Evolutionary conservation across 2,113 vertebrate genomes (phyloP).

Genomic region (Engystomops pustulosus): DNA sequence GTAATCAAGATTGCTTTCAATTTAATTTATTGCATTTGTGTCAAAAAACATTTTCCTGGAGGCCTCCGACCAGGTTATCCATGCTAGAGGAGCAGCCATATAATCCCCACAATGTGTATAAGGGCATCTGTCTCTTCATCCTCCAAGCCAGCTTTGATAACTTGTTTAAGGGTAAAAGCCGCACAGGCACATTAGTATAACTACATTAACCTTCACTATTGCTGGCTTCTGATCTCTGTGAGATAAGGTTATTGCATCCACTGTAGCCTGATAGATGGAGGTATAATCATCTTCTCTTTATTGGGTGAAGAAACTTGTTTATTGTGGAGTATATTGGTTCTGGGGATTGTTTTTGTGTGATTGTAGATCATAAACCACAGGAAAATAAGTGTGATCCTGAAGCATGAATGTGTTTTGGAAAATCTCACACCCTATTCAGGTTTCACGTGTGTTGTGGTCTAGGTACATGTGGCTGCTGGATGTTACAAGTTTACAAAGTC

Average conservation of each 20-base stretch:
- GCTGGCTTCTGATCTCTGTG: neutral
- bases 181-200: slow-evolving; percentile 14
- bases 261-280: neutral
- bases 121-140: slow-evolving; percentile 32
- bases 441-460: neutral
- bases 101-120: neutral
- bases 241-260: neutral
- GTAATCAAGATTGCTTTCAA: slow-evolving; percentile 2
- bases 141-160: slow-evolving; percentile 19
- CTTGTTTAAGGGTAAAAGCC: slow-evolving; percentile 28
- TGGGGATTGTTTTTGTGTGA: neutral
- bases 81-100: neutral
- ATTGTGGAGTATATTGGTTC: neutral
- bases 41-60: neutral
- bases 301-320: neutral
- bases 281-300: neutral
- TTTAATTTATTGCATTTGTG: slow-evolving; percentile 21
- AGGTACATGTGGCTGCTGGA: neutral
- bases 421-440: neutral
- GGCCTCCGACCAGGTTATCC: neutral
- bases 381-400: neutral
- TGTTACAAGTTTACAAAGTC: neutral
- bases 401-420: neutral
- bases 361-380: neutral
- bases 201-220: neutral